Base-by-base conservation (phyloP, 2,888 invertebrate genomes). In the Pheosia tremula region DNA sequence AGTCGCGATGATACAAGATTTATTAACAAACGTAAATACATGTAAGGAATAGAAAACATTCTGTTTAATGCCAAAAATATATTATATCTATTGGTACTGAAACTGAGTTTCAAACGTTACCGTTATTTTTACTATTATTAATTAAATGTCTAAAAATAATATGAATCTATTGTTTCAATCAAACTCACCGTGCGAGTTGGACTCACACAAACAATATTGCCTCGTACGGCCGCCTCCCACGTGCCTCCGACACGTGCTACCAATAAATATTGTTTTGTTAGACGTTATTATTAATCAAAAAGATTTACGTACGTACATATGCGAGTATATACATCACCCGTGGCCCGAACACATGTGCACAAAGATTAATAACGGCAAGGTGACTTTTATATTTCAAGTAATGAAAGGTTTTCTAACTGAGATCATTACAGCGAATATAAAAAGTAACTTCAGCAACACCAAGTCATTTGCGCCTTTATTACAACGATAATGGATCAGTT, bases 401-500 rank as follows among this genome's bases (percentile, higher is more conserved):
- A 74, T 62, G 66, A 68, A 73, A 68, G 58, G 65, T 64, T 71
- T 76, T 74, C 63, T 76, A 60, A 57, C 60, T 49, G 58, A 63
- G 64, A 72, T 75, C 61, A 68, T 76, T 73, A 74, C 63, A 54
- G 61, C 60, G 50, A 64, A 71, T 69, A 69, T 71, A 58, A 67
- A 71, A 74, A 74, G 66, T 69, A 61, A 70, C 64, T 71, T 67
- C 58, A 45, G 64, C 64, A 74, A 74, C 77, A 74, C 60, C 59
- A 58, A 74, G 77, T 74, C 67, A 71, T 82, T 83, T 82, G 75
- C 64, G 74, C 77, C 74, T 79, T 83, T 82, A 85, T 83, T 78
- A 77, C 79, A 36, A 69, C 77, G 79, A 78, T 87, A 84, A 85
- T 78, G 80, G 81, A 85, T 83, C 81, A 79, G 82, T 81, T 84